Base-by-base conservation (phyloP, 2,888 invertebrate species). In the Stenurella melanura region DNA sequence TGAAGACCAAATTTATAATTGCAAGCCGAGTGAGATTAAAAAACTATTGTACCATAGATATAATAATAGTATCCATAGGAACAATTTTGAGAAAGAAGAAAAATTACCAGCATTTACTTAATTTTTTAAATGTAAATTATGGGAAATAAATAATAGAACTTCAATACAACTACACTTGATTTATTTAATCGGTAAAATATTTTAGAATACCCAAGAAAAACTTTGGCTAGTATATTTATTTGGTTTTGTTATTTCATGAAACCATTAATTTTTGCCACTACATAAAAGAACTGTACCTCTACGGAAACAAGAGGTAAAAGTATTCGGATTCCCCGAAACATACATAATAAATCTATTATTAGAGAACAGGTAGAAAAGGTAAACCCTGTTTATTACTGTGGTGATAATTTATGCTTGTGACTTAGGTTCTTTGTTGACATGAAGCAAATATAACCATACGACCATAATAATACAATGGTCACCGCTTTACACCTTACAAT, bases 291-390 rank as follows among this genome's bases (percentile, higher is more conserved):
- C 38, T 15, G 11, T 42, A 34, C 42, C 42, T 42, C 12, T 19
- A 42, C 42, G 34, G 34, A 54, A 67, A 19, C 67, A 67, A 67
- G n/a, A 67, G 67, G 54, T 67, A 67, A 67, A 67, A 67, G 26
- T 54, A 26, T 54, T 54, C 19, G 42, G 21, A 79, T 79, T 79
- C 79, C 30, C 50, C 66, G 79, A 79, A 79, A 78, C 73, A 79
- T 58, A 21, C 54, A 38, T 64, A 66, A 42, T 66, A 67, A 54
- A 67, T 54, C 67, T 67, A 67, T 73, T 71, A 74, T 70, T 73
- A 74, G 66, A 77, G 72, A 63, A 73, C 79, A 79, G 79, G 79
- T 79, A 79, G 77, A 79, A 73, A 75, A 73, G 38, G 73, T 75
- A 71, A 61, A 74, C 76, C 58, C 50, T 67, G 60, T 57, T 50